phyloP scores from a whole-genome alignment of 2,113 vertebrate genomes.

The Nothocercus nigrocapillus region DNA sequence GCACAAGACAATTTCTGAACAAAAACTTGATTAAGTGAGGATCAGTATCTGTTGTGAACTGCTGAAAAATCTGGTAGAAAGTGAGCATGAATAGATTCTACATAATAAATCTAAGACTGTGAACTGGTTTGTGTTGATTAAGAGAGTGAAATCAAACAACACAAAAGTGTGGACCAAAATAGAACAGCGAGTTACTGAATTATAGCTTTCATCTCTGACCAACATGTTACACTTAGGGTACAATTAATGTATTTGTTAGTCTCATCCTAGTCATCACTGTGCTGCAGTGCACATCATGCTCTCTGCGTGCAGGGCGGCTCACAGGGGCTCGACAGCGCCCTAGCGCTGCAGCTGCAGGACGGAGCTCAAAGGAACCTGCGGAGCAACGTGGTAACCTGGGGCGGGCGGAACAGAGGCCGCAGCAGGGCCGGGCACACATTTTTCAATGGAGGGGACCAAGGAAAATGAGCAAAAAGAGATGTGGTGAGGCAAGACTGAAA shows the following conservation, averaged over 20 bases:
- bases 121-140: not conserved
- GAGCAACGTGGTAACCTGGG: not conserved
- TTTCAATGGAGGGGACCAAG: not conserved
- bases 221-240: not conserved
- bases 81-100: not conserved
- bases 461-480: not conserved
- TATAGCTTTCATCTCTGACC: not conserved
- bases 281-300: accelerated
- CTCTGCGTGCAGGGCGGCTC: not conserved
- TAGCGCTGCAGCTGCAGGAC: not conserved
- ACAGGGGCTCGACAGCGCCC: not conserved
- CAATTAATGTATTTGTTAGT: accelerated
- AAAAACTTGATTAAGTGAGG: not conserved
- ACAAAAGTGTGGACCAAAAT: not conserved
- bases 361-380: not conserved
- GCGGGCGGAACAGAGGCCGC: not conserved
- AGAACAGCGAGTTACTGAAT: not conserved
- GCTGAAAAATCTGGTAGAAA: not conserved
- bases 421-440: not conserved
- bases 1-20: slow-evolving; percentile 17
- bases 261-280: accelerated
- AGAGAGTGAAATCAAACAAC: slow-evolving; percentile 36
- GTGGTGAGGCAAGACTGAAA: not conserved
- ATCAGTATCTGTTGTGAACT: not conserved
- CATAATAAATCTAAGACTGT: not conserved